Evolutionary conservation across 1,140 invertebrate species (phyloP).

Genomic region (Drosophila leontia): DNA sequence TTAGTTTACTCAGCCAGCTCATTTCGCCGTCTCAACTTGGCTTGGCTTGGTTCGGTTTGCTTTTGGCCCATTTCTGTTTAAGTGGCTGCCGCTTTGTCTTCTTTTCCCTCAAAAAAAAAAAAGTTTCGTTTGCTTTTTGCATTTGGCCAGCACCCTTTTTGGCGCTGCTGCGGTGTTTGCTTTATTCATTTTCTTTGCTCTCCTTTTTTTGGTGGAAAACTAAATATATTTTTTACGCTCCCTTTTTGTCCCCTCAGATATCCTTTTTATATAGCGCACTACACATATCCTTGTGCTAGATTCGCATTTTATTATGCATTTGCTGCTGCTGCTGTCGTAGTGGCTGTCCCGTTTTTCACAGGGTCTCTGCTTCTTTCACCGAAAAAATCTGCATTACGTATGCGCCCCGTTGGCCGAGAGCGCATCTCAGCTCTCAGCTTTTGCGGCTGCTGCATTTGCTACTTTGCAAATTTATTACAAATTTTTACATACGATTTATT

Average conservation of each 20-base stretch:
- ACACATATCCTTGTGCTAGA: slow-evolving; percentile 72
- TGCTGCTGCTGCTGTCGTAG: slow-evolving; percentile 26
- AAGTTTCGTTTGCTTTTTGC: slow-evolving; percentile 50
- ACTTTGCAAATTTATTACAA: slow-evolving; percentile 83
- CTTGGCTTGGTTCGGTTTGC: slow-evolving; percentile 42
- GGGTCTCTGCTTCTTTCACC: slow-evolving; percentile 15
- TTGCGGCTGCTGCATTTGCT: slow-evolving; percentile 74
- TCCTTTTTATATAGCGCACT: slow-evolving; percentile 38
- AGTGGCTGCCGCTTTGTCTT: slow-evolving; percentile 65
- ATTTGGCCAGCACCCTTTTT: slow-evolving; percentile 52
- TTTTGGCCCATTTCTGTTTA: slow-evolving; percentile 62
- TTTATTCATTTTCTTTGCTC: slow-evolving; percentile 52
- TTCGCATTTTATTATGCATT: slow-evolving; percentile 75
- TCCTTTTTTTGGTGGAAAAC: slow-evolving; percentile 16
- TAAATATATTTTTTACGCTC: slow-evolving; percentile 39
- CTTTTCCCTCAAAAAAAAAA: slow-evolving; percentile 11
- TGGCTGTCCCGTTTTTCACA: slow-evolving; percentile 38
- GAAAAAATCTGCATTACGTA: slow-evolving; percentile 71
- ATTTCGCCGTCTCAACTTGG: slow-evolving; percentile 20
- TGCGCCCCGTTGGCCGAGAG: slow-evolving; percentile 60
- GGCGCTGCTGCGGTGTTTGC: slow-evolving; percentile 39
- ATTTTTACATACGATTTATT: slow-evolving; percentile 83
- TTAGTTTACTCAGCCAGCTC: slow-evolving; percentile 38
- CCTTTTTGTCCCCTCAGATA: slow-evolving; percentile 52
- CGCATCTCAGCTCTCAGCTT: slow-evolving; percentile 33